Evolutionary conservation across 2,113 vertebrate genomes (phyloP), one percentile per base, ranked within the genome.

Genomic region (Perognathus longimembris): DNA sequence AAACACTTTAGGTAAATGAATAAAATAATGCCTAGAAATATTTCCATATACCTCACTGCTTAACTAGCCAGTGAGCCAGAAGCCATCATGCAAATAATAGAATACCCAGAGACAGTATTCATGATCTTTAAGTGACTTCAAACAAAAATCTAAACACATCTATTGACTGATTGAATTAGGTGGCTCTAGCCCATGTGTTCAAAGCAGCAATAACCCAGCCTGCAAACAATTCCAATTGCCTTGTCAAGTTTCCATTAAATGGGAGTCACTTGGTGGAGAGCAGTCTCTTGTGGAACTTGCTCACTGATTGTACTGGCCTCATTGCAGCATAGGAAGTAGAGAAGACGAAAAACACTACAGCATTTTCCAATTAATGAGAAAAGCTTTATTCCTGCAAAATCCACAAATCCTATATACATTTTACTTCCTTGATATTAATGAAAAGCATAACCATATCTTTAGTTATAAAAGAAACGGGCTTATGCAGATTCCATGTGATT

Each of bases 381-480:
- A 88, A 91, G 91, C 14, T 86, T 57, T 28, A 77, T 64, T 71
- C 67, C 64, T 42, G 66, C 4, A 40, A 63, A 94, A 71, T 81
- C 71, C 66, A 45, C 6, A 57, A 80, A 95, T 40, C 12, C 6
- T 78, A 82, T 75, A 57, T 24, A 10, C 18, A 85, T 15, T 71
- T 5, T 67, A 8, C 5, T 61, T 50, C 81, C 64, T 69, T 66
- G 0, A 38, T 32, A 71, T 86, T 45, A 82, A 20, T 42, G 21
- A 22, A 83, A 71, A 89, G 85, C 1, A 54, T 50, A 63, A 32
- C 24, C 45, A 5, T 85, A 74, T 78, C 87, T 94, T 75, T 54
- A 88, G 61, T 67, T 74, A 67, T 54, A 30, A 11, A 67, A 91
- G 32, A 8, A 80, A 54, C 22, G 71, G 26, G 22, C 22, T 87